Percentiles rank a stretch among this genome's conserved stretches.
These are phyloP conservation scores for Cottus gobio DNA, from an alignment of 2,113 vertebrate genomes.

Conservation along the genomic window DNA sequence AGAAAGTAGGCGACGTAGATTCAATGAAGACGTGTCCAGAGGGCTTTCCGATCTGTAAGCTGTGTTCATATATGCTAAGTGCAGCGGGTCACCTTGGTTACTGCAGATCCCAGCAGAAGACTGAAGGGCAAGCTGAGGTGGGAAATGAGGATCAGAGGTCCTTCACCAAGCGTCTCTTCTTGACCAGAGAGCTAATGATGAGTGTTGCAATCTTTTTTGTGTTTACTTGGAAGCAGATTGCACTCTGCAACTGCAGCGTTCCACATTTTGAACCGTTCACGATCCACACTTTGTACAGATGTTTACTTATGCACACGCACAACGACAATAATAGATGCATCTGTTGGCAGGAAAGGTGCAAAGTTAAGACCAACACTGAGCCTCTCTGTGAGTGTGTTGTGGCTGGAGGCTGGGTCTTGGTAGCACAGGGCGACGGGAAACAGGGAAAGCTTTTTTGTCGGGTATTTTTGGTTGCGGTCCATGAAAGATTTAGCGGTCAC, in stretches of 20 bases:
- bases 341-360: conserved; percentile 19
- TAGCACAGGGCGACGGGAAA: conserved; percentile 23
- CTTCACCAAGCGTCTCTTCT: conserved; percentile 21
- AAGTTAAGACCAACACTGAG: conserved; percentile 15
- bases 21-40: conserved; percentile 10
- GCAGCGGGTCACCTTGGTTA: conserved; percentile 82
- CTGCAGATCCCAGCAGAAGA: conserved; percentile 79
- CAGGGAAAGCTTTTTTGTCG: conserved; percentile 61
- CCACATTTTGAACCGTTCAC: conserved; percentile 2
- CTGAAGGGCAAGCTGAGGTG: conserved; percentile 71
- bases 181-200: conserved; percentile 33
- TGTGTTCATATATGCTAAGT: conserved; percentile 69
- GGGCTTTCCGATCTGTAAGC: conserved; percentile 27
- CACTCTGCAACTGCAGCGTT: background rate
- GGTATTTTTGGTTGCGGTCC: conserved; percentile 74
- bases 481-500: conserved; percentile 77
- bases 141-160: conserved; percentile 45
- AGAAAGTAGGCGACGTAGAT: background rate
- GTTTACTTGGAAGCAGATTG: background rate
- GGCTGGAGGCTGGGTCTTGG: conserved; percentile 26
- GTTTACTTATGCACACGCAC: conserved; percentile 14
- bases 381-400: conserved; percentile 28
- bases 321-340: background rate
- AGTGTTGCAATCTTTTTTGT: background rate
- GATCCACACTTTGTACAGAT: background rate